These are phyloP conservation scores for Carassius auratus DNA, from an alignment of 2,113 vertebrate species.

Conservation along the genomic window DNA sequence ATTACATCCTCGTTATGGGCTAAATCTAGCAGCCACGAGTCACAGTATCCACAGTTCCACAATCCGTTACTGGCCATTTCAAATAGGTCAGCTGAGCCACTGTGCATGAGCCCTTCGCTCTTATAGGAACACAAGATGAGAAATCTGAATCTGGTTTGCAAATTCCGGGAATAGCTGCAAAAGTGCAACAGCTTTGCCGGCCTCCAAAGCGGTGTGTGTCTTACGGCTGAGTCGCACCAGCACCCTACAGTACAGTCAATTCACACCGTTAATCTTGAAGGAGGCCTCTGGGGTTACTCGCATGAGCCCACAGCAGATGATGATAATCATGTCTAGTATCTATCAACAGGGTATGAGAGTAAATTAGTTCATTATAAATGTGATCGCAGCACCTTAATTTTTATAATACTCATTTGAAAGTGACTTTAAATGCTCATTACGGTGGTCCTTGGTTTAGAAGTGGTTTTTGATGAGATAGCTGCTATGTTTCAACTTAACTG, in stretches of 20 bases:
- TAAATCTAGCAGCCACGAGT: neutral
- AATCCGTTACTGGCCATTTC: neutral
- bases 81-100: neutral
- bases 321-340: conserved; percentile 29
- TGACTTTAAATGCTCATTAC: neutral
- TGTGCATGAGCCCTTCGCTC: neutral
- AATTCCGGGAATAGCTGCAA: conserved; percentile 48
- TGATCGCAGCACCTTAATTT: neutral
- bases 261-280: conserved; percentile 15
- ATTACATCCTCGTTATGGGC: neutral
- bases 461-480: neutral
- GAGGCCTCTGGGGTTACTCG: neutral
- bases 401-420: neutral
- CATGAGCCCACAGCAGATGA: neutral
- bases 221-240: conserved; percentile 34
- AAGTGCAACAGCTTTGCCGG: conserved; percentile 11
- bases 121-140: conserved; percentile 15
- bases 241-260: conserved; percentile 5
- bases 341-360: neutral
- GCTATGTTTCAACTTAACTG: neutral
- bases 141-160: conserved; percentile 30
- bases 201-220: conserved; percentile 19
- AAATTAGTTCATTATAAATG: conserved; percentile 44
- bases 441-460: neutral
- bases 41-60: neutral